phyloP scores from a whole-genome alignment of 2,797 vertebrate genomes.

The Pyrrhura leucotis region DNA sequence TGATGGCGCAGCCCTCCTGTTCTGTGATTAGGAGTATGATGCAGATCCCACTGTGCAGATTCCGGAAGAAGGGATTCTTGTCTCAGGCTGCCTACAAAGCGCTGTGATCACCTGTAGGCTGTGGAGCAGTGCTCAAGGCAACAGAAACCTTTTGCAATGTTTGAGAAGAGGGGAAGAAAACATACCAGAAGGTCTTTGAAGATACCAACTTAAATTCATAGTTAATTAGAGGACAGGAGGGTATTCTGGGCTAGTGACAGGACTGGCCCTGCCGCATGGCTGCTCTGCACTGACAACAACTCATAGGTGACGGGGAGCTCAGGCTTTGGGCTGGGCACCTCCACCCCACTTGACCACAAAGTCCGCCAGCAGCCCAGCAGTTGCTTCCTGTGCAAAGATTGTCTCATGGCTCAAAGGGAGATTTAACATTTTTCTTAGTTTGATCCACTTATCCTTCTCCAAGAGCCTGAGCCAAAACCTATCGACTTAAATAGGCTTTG shows the following conservation, averaged over 20 bases:
- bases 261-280: neutral
- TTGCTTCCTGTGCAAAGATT: rapidly evolving
- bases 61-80: neutral
- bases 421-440: neutral
- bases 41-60: rapidly evolving
- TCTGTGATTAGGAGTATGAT: neutral
- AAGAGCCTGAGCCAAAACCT: neutral
- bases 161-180: neutral
- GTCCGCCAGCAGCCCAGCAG: rapidly evolving
- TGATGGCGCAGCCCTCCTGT: neutral
- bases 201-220: rapidly evolving
- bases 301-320: rapidly evolving
- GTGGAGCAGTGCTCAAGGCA: neutral
- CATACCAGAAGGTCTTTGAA: neutral
- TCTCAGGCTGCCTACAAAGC: neutral
- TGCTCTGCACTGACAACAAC: neutral
- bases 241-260: neutral
- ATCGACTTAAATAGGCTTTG: neutral
- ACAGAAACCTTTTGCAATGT: neutral
- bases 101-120: rapidly evolving
- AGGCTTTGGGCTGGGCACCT: neutral
- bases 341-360: rapidly evolving
- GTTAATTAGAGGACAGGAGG: conserved; percentile 12
- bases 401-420: neutral
- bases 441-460: neutral